Percentiles rank a stretch among this genome's conserved stretches.
Evolutionary conservation across 2,113 vertebrate species (phyloP).

Genomic region (Pardalotus punctatus): DNA sequence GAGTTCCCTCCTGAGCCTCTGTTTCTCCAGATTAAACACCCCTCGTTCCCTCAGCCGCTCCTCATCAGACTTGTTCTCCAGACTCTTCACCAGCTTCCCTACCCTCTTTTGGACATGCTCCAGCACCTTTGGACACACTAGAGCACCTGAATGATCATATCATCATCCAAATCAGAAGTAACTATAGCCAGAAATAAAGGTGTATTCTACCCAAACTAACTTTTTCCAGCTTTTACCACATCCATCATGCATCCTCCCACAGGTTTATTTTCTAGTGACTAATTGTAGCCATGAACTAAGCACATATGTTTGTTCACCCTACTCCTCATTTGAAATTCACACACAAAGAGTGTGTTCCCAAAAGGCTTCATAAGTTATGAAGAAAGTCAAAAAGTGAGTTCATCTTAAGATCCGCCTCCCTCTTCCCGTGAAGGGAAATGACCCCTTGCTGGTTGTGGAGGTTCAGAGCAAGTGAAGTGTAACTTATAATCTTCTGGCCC

Average conservation of each 20-base stretch:
- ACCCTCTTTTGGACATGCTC: background rate
- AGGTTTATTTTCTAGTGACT: background rate
- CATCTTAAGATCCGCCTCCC: background rate
- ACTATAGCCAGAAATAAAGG: background rate
- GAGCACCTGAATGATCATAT: background rate
- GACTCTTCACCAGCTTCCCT: background rate
- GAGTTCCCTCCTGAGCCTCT: background rate
- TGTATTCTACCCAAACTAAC: background rate
- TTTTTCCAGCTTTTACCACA: background rate
- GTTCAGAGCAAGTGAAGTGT: background rate
- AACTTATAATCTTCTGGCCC: background rate
- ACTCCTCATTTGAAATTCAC: constrained; percentile 13
- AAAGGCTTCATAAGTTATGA: background rate
- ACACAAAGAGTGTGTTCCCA: background rate
- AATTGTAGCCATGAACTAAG: background rate
- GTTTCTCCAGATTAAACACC: background rate
- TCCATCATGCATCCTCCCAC: background rate
- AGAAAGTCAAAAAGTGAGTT: background rate
- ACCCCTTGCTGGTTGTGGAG: background rate
- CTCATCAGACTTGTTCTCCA: background rate
- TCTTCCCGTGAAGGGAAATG: background rate
- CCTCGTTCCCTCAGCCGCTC: background rate
- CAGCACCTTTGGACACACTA: background rate
- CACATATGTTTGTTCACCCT: constrained; percentile 13
- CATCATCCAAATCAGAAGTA: background rate